Evolutionary conservation across 2,888 invertebrate species (phyloP).

Genomic region (Taphrorychus bicolor): DNA sequence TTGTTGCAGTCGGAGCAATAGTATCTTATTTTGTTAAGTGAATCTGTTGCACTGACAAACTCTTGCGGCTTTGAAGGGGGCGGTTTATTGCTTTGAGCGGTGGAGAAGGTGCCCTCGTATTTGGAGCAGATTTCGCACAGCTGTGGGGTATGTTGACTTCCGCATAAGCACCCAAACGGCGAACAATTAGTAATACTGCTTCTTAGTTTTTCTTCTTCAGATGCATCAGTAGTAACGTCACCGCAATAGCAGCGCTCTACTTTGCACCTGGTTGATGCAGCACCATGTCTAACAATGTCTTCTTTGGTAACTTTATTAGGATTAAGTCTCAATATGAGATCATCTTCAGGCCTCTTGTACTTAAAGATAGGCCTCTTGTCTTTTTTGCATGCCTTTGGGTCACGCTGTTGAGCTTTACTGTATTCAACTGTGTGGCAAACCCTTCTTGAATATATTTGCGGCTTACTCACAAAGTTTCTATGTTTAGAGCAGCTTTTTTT

Average conservation of each 20-base stretch:
- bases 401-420: constrained; percentile 43
- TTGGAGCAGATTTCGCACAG: constrained; percentile 43
- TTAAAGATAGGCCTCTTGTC: constrained; percentile 45
- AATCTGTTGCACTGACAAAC: constrained; percentile 9
- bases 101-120: constrained; percentile 43
- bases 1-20: constrained; percentile 41
- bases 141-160: constrained; percentile 12
- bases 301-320: constrained; percentile 43
- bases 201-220: neutral
- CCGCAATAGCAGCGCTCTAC: neutral
- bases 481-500: constrained; percentile 13
- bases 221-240: neutral
- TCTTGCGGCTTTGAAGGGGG: constrained; percentile 11
- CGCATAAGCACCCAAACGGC: constrained; percentile 8
- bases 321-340: constrained; percentile 45
- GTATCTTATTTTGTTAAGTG: constrained; percentile 1
- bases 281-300: constrained; percentile 13
- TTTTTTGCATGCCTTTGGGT: constrained; percentile 9
- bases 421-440: constrained; percentile 50
- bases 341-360: constrained; percentile 47
- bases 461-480: constrained; percentile 9
- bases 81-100: neutral
- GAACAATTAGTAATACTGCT: neutral
- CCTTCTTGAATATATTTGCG: constrained; percentile 38
- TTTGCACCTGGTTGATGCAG: neutral